phyloP scores from a whole-genome alignment of 2,113 vertebrate genomes.

The Saimiri boliviensis region DNA sequence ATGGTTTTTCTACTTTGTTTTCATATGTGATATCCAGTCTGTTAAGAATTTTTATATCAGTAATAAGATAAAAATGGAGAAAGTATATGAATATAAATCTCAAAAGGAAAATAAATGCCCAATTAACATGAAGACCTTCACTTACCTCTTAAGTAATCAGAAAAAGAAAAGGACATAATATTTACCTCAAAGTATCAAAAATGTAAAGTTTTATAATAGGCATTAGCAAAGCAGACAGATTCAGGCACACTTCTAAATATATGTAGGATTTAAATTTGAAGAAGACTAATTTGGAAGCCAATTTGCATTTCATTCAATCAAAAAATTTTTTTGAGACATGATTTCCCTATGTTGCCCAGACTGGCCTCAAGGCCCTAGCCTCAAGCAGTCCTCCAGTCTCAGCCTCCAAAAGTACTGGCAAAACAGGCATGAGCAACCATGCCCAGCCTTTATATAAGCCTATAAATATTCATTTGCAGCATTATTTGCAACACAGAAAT shows the following conservation, averaged over 20 bases:
- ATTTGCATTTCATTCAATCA: not conserved
- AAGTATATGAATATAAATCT: not conserved
- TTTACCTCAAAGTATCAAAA: not conserved
- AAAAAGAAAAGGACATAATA: not conserved
- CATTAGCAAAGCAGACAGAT: not conserved
- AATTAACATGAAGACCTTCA: not conserved
- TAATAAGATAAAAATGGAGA: not conserved
- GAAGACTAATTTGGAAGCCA: not conserved
- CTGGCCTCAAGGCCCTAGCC: no score
- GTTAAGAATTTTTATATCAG: not conserved
- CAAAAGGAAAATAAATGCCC: not conserved
- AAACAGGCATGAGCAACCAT: no score
- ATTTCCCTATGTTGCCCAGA: no score
- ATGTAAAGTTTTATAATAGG: not conserved
- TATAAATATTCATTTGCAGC: constrained; percentile 25
- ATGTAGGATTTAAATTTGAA: not conserved
- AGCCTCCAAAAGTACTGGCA: no score
- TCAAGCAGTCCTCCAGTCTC: no score
- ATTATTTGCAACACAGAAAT: not conserved
- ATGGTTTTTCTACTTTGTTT: not conserved
- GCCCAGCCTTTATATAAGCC: not conserved
- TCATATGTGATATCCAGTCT: constrained; percentile 1
- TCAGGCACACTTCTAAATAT: not conserved
- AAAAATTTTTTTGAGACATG: no score
- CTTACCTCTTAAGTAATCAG: not conserved